Conservation (phyloP, 2,888 invertebrate genomes). For the Pterostichus madidus region DNA sequence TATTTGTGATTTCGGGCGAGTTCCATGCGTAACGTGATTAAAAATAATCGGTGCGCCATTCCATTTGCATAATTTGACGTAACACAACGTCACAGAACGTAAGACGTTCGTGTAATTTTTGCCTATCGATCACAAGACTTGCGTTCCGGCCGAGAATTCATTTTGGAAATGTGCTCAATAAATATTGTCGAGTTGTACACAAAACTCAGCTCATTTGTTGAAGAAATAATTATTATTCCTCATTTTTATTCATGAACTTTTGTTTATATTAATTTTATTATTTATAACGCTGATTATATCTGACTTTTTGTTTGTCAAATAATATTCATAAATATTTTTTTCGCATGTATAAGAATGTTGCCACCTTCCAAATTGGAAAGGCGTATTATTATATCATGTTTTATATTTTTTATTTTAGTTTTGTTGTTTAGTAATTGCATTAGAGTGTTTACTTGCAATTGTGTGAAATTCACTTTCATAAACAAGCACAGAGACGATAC, state of each 20-base stretch:
- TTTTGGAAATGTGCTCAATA: slow-evolving; percentile 36
- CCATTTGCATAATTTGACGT: slow-evolving; percentile 60
- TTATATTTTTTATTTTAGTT: too few species aligned
- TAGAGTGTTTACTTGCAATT: too few species aligned
- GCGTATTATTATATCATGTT: background rate
- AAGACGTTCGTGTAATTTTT: slow-evolving; percentile 30
- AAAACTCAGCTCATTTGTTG: slow-evolving; percentile 34
- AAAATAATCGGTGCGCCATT: slow-evolving; percentile 58
- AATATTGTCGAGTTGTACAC: slow-evolving; percentile 29
- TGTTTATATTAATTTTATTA: slow-evolving; percentile 44
- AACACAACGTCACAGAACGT: slow-evolving; percentile 15
- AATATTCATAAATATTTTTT: slow-evolving; percentile 17
- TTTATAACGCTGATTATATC: slow-evolving; percentile 33
- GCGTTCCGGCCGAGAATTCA: slow-evolving; percentile 34
- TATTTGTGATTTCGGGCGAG: slow-evolving; percentile 50
- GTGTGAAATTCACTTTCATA: too few species aligned
- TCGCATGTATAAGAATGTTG: background rate
- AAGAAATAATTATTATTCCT: slow-evolving; percentile 40
- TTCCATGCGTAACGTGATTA: slow-evolving; percentile 59
- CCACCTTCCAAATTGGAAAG: background rate
- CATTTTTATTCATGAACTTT: slow-evolving; percentile 33
- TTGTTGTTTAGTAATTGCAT: too few species aligned
- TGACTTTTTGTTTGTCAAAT: slow-evolving; percentile 13
- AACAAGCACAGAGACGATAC: too few species aligned
- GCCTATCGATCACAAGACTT: slow-evolving; percentile 22